Conservation (phyloP, 1,140 invertebrate genomes). For the Chionoecetes opilio region DNA sequence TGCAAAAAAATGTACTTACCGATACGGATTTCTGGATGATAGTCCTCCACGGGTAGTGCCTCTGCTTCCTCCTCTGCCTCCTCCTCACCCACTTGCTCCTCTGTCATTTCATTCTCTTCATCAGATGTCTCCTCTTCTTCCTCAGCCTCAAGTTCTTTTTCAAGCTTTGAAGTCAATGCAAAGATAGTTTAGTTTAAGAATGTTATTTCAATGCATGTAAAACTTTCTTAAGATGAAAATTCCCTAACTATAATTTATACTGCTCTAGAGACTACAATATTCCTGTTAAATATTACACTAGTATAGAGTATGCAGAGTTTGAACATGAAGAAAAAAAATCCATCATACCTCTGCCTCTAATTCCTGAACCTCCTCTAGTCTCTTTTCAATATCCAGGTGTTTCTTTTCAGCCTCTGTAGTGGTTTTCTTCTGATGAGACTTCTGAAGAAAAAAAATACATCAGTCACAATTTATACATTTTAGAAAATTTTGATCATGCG, state of each 20-base stretch:
- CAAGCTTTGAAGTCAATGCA: conserved; percentile 33
- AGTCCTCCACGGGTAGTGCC: not conserved
- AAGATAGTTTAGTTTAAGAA: not conserved
- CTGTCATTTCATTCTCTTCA: not conserved
- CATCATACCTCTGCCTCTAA: conserved; percentile 41
- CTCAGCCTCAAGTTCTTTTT: conserved; percentile 53
- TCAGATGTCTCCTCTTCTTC: not conserved
- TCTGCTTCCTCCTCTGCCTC: not conserved
- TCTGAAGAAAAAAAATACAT: not conserved
- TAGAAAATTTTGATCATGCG: too few species aligned
- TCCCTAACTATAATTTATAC: too few species aligned
- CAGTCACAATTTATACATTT: too few species aligned
- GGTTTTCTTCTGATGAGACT: not conserved
- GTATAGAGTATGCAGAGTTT: too few species aligned
- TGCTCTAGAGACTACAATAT: too few species aligned
- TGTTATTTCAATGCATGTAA: too few species aligned
- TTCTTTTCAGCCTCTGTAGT: not conserved
- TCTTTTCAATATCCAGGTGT: conserved; percentile 33
- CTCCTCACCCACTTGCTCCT: not conserved
- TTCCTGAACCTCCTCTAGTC: not conserved
- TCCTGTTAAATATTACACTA: too few species aligned
- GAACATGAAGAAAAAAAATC: too few species aligned
- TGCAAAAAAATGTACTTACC: not conserved
- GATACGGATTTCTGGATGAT: not conserved
- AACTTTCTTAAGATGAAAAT: not conserved